Base-by-base conservation (phyloP, 1,140 invertebrate genomes). In the Bacillus rossius region DNA sequence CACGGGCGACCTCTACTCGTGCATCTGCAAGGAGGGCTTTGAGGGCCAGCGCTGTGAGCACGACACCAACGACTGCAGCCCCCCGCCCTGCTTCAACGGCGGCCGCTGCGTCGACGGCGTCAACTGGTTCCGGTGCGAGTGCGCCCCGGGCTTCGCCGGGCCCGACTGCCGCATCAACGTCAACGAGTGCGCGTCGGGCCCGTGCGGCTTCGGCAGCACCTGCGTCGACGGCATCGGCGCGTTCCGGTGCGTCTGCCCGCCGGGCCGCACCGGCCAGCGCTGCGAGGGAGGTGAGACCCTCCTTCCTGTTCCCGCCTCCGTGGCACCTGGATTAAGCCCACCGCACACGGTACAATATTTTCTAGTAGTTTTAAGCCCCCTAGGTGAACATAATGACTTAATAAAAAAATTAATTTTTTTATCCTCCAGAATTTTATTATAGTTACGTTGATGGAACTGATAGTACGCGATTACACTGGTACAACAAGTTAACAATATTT, bases 201-300 rank as follows among this genome's bases (percentile, higher is more conserved):
- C 93, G 0, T 98, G 96, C 75, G 81, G 83, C 13, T 85, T 91
- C 67, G 89, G 89, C 10, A 89, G 87, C 17, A 91, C 87, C 14
- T 96, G 94, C 71, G 76, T 88, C 1, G 86, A 90, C 64, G 81
- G 84, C 2, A 83, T 89, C 41, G 86, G 85, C 2, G 84, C 83
- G 49, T 94, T 86, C 68, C 80, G 82, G 5, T 97, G 94, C 72
- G 71, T 88, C 34, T 98, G 96, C 74, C 84, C 82, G 3, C 81
- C 84, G 0, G 88, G 88, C 14, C 78, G 87, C 59, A 86, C 85
- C 38, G 91, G 91, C 0, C 61, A 74, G 4, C 78, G 79, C 49
- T 91, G 89, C 73, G 84, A 89, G 67, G 52, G 41, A 54, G 52
- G 52, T 54, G 25, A 54, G 52, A 8, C 5, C 8, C 19, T 40